Evolutionary conservation across 2,113 vertebrate genomes (phyloP), one percentile per base, ranked within the genome.

Genomic region (Microtus ochrogaster): DNA sequence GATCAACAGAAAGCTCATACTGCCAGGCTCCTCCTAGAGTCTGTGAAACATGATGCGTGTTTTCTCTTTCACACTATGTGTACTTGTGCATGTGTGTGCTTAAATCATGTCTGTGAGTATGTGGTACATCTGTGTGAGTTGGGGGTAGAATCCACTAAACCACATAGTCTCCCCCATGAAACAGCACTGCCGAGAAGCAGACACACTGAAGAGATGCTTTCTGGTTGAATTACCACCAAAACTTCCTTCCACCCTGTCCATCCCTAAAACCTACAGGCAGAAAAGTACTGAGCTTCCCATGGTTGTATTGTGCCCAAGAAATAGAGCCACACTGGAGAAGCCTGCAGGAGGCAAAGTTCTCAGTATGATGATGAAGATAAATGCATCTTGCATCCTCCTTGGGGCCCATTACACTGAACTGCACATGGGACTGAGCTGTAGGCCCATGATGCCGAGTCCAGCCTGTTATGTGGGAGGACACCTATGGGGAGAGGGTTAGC

Each of bases 201-300:
- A 97, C 28, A 91, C 70, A 91, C 89, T 94, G 74, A 79, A 91
- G 97, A 97, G 96, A 97, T 83, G 78, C 97, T 96, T 90, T 97
- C 87, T 61, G 96, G 97, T 98, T 97, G 97, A 93, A 91, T 94
- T 84, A 91, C 96, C 90, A 2, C 63, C 44, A 90, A 96, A 95
- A 95, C 94, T 92, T 95, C 97, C 33, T 70, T n/a, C 44, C 73
- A 39, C n/a, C 30, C 63, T 26, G 2, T 16, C 44, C 16, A 1
- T 39, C 33, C 82, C 36, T 88, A 61, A 10, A 41, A 12, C 16
- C 65, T 11, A 0, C 0, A 19, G 22, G 12, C 16, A 24, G 0
- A 16, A 70, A 73, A 10, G 33, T 0, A n/a, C 55, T 0, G 24
- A 41, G 28, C 26, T 61, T 89, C 52, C 49, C 70, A 33, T 66